Evolutionary conservation across 2,113 vertebrate species (phyloP), one percentile per base, ranked within the genome.

Genomic region (Rhinichthys klamathensis): DNA sequence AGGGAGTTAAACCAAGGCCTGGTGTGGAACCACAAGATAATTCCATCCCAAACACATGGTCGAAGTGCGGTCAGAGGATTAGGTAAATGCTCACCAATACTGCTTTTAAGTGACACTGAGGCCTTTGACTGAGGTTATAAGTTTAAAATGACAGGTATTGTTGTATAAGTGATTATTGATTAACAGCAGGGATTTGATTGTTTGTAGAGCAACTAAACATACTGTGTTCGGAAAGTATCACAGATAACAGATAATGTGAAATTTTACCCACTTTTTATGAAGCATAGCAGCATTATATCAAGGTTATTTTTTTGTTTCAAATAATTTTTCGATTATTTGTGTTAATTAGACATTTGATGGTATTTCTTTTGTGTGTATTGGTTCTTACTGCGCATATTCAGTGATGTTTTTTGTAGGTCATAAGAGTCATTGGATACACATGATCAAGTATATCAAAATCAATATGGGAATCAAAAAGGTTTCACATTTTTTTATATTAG

Each of bases 11-110:
- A 65, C 12, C 38, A 46, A 70, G 69, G 75, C 69, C 58, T 87
- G 27, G 65, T 63, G 35, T 67, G 41, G 56, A 87, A 84, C 46
- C 58, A n/a, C 54, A 84, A 27, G 32, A 76, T 63, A 46, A 9
- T 2, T 75, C 16, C 44, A 35, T 23, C 58, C 51, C 82, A 35
- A 77, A 86, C 51, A 56, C 63, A 69, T 12, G 61, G 75, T 21
- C 16, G 46, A 10, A 67, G 35, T 77, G 46, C n/a, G 74, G 83
- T 78, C 30, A 78, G 83, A 84, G 74, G 74, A 84, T 84, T 78
- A 69, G 46, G 11, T 54, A 12, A 49, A 25, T 38, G 11, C n/a
- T 32, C 60, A 49, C 79, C 41, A 32, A 8, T 27, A 69, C 44
- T 84, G 74, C 21, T 25, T 61, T 30, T 32, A 32, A 18, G 79